Conservation (phyloP, 2,888 invertebrate genomes). For the Thalpophila matura region DNA sequence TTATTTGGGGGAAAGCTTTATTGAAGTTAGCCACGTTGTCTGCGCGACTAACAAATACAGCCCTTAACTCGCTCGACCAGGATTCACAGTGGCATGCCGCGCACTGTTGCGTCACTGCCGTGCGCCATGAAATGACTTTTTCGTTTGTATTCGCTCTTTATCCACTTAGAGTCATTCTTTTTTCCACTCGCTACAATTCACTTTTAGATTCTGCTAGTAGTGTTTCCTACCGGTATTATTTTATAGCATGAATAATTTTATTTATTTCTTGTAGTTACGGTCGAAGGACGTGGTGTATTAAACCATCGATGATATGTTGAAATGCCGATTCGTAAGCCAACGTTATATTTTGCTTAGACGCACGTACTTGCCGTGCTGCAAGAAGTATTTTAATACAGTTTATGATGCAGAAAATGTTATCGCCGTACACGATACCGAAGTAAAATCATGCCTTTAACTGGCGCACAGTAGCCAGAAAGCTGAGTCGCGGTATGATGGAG, state of each 20-base stretch:
- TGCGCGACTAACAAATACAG: slow-evolving; percentile 74
- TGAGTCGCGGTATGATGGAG: slow-evolving; percentile 81
- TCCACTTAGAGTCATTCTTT: slow-evolving; percentile 90
- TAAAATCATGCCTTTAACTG: slow-evolving; percentile 79
- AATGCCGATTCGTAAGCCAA: slow-evolving; percentile 19
- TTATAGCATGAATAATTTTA: slow-evolving; percentile 71
- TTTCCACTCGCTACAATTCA: slow-evolving; percentile 90
- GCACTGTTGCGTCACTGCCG: slow-evolving; percentile 80
- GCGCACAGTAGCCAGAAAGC: slow-evolving; percentile 83
- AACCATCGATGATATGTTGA: slow-evolving; percentile 56
- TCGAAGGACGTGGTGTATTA: slow-evolving; percentile 55
- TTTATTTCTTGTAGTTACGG: slow-evolving; percentile 61
- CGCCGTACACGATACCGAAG: slow-evolving; percentile 75
- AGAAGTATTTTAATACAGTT: slow-evolving; percentile 63
- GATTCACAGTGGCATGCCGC: slow-evolving; percentile 69
- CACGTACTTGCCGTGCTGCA: slow-evolving; percentile 27
- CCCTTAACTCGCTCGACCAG: slow-evolving; percentile 73
- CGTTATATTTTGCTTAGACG: slow-evolving; percentile 47
- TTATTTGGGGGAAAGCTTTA: slow-evolving; percentile 91
- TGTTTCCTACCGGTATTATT: slow-evolving; percentile 80
- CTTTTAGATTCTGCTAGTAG: slow-evolving; percentile 87
- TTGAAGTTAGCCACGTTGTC: slow-evolving; percentile 88
- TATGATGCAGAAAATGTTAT: slow-evolving; percentile 84
- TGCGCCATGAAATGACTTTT: slow-evolving; percentile 90
- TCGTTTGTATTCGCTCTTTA: slow-evolving; percentile 90